Evolutionary conservation across 2,113 vertebrate species (phyloP).

Genomic region (Hypocryptadius cinnamomeus): DNA sequence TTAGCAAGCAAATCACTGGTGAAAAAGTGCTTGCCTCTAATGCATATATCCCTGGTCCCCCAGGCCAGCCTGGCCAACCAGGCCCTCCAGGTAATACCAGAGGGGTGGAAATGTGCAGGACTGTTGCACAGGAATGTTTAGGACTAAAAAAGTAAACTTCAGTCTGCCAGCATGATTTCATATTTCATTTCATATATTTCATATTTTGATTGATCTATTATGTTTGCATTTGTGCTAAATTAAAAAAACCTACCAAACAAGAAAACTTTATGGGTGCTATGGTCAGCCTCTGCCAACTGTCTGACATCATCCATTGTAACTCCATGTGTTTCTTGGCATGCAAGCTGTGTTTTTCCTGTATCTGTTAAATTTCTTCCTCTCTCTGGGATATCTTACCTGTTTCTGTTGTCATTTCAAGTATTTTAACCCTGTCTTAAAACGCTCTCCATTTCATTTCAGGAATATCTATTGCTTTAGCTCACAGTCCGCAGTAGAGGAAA

Average conservation of each 20-base stretch:
- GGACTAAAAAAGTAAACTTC: neutral
- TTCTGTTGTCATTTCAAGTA: neutral
- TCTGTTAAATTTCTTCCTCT: neutral
- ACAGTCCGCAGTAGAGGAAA: neutral
- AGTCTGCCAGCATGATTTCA: neutral
- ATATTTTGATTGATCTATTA: neutral
- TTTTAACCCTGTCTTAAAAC: neutral
- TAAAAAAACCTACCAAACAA: neutral
- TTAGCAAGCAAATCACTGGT: slow-evolving; percentile 83
- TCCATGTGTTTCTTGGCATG: neutral
- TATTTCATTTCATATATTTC: neutral
- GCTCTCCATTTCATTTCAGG: neutral
- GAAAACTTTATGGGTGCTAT: neutral
- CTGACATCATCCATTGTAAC: neutral
- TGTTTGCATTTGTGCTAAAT: neutral
- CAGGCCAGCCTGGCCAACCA: slow-evolving; percentile 81
- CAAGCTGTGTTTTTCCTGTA: neutral
- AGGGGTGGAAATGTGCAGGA: neutral
- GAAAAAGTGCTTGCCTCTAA: slow-evolving; percentile 83
- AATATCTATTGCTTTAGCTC: neutral
- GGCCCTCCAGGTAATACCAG: slow-evolving; percentile 82
- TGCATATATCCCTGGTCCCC: slow-evolving; percentile 81
- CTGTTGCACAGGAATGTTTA: neutral
- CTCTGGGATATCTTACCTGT: neutral
- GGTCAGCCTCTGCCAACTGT: neutral